Conservation (phyloP, 2,113 vertebrate species). For the Paradoxurus hermaphroditus region DNA sequence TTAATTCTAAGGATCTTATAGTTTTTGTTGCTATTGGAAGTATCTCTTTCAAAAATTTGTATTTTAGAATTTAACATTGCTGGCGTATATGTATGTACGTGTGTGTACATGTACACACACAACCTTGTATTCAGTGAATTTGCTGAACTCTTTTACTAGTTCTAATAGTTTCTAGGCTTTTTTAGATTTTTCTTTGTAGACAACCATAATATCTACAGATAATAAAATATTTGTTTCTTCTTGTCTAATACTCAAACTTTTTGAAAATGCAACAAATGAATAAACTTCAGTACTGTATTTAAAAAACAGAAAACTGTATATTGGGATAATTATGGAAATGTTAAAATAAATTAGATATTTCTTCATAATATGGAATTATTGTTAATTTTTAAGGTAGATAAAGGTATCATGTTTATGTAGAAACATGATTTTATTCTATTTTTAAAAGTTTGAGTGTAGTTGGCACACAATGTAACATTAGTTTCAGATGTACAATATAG, state of each 20-base stretch:
- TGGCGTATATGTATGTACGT: rapidly evolving
- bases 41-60: not conserved
- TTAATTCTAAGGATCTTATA: not conserved
- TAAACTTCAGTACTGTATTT: not conserved
- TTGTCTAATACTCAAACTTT: not conserved
- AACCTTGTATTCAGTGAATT: not conserved
- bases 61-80: not conserved
- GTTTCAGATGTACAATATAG: not conserved
- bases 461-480: not conserved
- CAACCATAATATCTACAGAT: not conserved
- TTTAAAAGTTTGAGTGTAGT: not conserved
- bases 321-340: not conserved
- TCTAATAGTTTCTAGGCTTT: not conserved
- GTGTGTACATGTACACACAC: not conserved
- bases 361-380: not conserved
- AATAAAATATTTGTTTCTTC: not conserved
- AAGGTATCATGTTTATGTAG: not conserved
- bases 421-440: not conserved
- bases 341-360: not conserved
- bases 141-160: not conserved
- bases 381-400: not conserved
- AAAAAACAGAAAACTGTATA: not conserved
- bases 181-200: not conserved
- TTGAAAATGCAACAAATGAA: not conserved
- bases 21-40: not conserved